Evolutionary conservation across 2,888 invertebrate genomes (phyloP), one percentile per base, ranked within the genome.

Genomic region (Esperia sulphurella): DNA sequence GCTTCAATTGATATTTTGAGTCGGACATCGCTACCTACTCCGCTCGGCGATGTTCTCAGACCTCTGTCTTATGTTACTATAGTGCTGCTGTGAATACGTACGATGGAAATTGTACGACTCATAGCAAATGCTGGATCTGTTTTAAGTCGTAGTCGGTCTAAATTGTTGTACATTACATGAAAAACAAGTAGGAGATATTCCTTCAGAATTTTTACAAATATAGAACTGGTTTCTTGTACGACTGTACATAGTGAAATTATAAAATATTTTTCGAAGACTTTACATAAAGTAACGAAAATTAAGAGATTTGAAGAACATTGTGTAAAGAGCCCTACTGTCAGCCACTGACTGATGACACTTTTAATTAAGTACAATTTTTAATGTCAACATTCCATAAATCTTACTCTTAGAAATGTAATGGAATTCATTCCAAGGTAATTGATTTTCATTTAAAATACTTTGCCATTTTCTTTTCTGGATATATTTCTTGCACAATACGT

Each of bases 311-410:
- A 52, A 53, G 52, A 49, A 71, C 70, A 79, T 79, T 80, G 71
- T 77, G 66, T 54, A 40, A n/a, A 14, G 40, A 41, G 43, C 45
- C 31, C 45, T 52, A 33, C 42, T 52, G 58, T 61, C 68, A 54
- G 54, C 47, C 57, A 58, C 55, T 83, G 83, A 83, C 82, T 82
- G 81, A 83, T 81, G 79, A 55, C 55, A 60, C 63, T 81, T 80
- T 83, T 79, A 83, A 83, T 83, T 83, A 83, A 83, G 83, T 83
- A 79, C 68, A 70, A 65, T 79, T 79, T 75, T 78, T 75, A 66
- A 69, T 75, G 80, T 79, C 76, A 79, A 78, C 79, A 79, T 68
- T 68, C 59, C 71, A 78, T 80, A 73, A 79, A 75, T 81, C 78
- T 79, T 73, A 49, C 59, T 59, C 65, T 68, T 62, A 65, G 52